Evolutionary conservation across 2,888 invertebrate genomes (phyloP), one percentile per base, ranked within the genome.

Genomic region (Odontocolon sp.): DNA sequence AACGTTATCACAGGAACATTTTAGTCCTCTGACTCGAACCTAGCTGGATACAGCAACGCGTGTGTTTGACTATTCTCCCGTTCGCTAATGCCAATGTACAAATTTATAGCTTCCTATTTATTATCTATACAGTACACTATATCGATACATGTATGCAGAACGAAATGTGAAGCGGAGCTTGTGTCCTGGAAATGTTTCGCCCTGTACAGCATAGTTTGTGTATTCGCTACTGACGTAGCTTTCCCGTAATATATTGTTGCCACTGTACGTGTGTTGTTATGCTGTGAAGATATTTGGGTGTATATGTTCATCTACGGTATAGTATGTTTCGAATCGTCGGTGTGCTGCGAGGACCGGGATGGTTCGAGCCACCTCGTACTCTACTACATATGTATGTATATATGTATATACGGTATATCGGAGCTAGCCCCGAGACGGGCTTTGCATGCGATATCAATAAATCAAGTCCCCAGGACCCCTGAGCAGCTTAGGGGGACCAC

Each of bases 381-480:
- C 14, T 16, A 26, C 16, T 28, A 16, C 36, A n/a, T 52, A 45
- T 56, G 42, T 56, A 38, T 28, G 26, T 42, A 54, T 36, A 47
- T 23, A 36, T 45, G 33, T 28, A 50, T 64, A 28, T 23, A 18
- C 11, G 11, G 52, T 66, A 42, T 83, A 84, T 82, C 80, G 83
- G 84, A 80, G 85, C 42, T 66, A 67, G 84, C 81, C 80, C 84
- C 86, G 85, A 82, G 86, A 87, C 87, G 87, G 90, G 90, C 90
- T 90, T 90, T 90, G 90, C 90, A 90, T 90, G 90, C 90, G 90
- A 90, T 90, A 90, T 90, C 90, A 90, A 90, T 90, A 90, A 90
- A 90, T 90, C 90, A 90, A 89, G 89, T 89, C 84, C 83, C 88
- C 85, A 84, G 85, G 84, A 81, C 82, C 36, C 86, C 87, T 83